phyloP scores from a whole-genome alignment of 1,140 invertebrate genomes.

The Scylla paramamosain region DNA sequence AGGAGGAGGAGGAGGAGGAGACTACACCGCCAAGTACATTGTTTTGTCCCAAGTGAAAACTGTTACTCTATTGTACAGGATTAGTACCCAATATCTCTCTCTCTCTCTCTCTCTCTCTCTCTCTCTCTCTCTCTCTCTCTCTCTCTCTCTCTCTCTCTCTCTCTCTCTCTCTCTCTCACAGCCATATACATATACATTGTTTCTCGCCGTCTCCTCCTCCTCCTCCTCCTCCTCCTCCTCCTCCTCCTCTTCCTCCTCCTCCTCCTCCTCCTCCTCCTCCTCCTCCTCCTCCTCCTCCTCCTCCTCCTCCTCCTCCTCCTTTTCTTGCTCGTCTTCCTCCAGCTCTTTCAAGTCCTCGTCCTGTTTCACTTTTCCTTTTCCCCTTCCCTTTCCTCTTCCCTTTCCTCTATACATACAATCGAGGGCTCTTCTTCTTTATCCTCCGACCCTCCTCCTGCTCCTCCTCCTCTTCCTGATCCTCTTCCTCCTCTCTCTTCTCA shows the following conservation, averaged over 20 bases:
- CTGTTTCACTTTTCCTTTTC: conserved; percentile 17
- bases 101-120: conserved; percentile 39
- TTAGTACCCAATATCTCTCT: neutral
- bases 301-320: conserved; percentile 24
- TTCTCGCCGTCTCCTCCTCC: neutral
- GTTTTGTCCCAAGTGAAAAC: neutral
- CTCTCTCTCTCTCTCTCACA: neutral
- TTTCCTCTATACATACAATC: neutral
- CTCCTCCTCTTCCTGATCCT: neutral
- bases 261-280: neutral
- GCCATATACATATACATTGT: no score
- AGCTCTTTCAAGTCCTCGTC: neutral
- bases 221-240: conserved; percentile 3
- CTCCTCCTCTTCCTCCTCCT: neutral
- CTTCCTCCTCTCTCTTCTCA: neutral
- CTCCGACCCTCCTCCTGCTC: neutral
- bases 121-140: conserved; percentile 26
- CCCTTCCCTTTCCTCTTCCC: neutral
- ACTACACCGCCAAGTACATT: neutral
- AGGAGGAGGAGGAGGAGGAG: conserved; percentile 6
- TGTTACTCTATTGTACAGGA: neutral
- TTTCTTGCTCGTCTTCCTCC: neutral
- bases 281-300: no score
- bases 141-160: conserved; percentile 31
- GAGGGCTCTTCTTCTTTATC: neutral